A percentile compares a stretch with the other conserved stretches of the same genome.
Conservation (phyloP, 2,113 vertebrate genomes). For the Gorilla gorilla region DNA sequence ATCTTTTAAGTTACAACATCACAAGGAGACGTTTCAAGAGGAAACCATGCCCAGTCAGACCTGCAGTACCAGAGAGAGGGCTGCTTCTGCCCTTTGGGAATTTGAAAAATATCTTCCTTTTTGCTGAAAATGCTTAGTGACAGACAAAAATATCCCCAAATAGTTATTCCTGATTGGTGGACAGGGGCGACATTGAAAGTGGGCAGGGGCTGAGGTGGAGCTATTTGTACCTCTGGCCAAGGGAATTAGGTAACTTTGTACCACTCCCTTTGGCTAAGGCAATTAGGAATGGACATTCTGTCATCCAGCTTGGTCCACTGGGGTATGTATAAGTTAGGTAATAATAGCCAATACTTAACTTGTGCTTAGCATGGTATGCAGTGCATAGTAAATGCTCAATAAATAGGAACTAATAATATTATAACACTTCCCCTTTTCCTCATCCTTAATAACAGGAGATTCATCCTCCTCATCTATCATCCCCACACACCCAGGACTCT, state of each 20-base stretch:
- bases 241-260: neutral
- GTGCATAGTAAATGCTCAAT: neutral
- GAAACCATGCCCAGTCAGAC: constrained; percentile 58
- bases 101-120: constrained; percentile 50
- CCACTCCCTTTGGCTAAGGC: neutral
- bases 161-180: neutral
- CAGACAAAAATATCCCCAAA: constrained; percentile 51
- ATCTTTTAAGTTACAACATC: constrained; percentile 73
- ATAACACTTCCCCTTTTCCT: neutral
- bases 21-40: constrained; percentile 65
- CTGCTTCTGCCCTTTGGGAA: constrained; percentile 31
- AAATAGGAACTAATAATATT: neutral
- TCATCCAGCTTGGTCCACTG: neutral
- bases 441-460: neutral
- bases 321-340: neutral
- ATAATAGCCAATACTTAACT: neutral
- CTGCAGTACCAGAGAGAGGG: constrained; percentile 30
- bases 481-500: neutral
- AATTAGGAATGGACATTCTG: neutral
- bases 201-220: neutral
- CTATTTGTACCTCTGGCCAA: neutral
- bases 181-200: neutral
- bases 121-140: constrained; percentile 4
- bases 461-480: neutral
- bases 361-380: neutral